A percentile compares a stretch with the other conserved stretches of the same genome.
Evolutionary conservation across 2,888 invertebrate genomes (phyloP).

Genomic region (Orchesella flavescens): DNA sequence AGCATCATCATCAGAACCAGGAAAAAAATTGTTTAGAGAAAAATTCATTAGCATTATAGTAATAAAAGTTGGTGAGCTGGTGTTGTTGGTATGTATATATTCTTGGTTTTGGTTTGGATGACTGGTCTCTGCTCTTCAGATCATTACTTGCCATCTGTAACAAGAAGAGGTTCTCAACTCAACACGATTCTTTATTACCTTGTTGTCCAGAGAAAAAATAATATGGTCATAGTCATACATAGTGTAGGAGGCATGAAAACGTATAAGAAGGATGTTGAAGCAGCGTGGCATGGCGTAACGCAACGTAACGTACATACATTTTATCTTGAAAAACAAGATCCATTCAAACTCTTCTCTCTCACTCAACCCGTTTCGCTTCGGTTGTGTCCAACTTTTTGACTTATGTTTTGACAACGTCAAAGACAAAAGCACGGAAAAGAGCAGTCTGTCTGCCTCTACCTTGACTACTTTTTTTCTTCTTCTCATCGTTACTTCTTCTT

Average conservation of each 20-base stretch:
- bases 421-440: conserved; percentile 25
- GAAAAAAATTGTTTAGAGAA: conserved; percentile 23
- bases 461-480: neutral
- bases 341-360: conserved; percentile 32
- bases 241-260: conserved; percentile 24
- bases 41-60: conserved; percentile 31
- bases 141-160: neutral
- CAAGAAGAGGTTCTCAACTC: conserved; percentile 21
- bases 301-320: neutral
- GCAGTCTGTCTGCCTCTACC: neutral
- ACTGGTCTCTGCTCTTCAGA: conserved; percentile 2
- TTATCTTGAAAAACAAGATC: neutral
- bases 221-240: neutral
- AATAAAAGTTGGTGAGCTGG: neutral
- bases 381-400: conserved; percentile 21
- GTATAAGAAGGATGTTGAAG: neutral
- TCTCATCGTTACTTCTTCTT: neutral
- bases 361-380: conserved; percentile 35
- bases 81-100: neutral
- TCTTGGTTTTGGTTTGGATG: conserved; percentile 3
- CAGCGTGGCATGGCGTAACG: too few species aligned
- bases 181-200: conserved; percentile 42
- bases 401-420: conserved; percentile 52
- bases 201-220: conserved; percentile 27
- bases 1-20: conserved; percentile 42